Evolutionary conservation across 2,888 invertebrate species (phyloP), one percentile per base, ranked within the genome.

Genomic region (Eueremaeus valkanovi): DNA sequence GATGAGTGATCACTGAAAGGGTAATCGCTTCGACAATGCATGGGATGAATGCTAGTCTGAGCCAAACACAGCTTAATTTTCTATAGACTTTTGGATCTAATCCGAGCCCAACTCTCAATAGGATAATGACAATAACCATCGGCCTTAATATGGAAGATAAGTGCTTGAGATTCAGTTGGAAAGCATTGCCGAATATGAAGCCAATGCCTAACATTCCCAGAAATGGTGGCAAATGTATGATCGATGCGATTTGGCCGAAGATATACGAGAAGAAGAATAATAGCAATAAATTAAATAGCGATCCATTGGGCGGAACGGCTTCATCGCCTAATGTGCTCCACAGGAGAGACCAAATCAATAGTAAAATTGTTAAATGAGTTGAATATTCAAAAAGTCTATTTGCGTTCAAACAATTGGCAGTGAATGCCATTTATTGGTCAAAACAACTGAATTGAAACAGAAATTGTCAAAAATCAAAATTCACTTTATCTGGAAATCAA

Each of bases 101-200:
- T 83, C 95, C 95, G 80, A 97, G 86, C 24, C 97, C 97, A 77
- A 96, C 97, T 83, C 96, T 87, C 55, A 91, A 92, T 80, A 97
- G 86, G 80, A 97, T 95, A 77, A 96, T 92, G 9, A 93, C 93
- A 81, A 97, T 85, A 24, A 96, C 95, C 74, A 93, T 88, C 87
- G 92, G 92, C 82, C 76, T 72, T 6, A 75, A 16, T 29, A 40
- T 33, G 11, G 73, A 68, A 2, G 76, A 68, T 13, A 76, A 11
- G n/a, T 27, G 49, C 45, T 76, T 58, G 18, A 76, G 21, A 72
- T 55, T 49, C 1, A 49, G 24, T 18, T 73, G 73, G 68, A 75
- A 31, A 8, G 73, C 33, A 73, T 78, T 78, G 40, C 78, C 74
- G 27, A 55, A 74, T 6, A 78, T 33, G 36, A 78, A 73, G n/a